A percentile compares a stretch with the other conserved stretches of the same genome.
These are phyloP conservation scores for Hippocampus zosterae DNA, from an alignment of 2,113 vertebrate genomes.

Conservation along the genomic window DNA sequence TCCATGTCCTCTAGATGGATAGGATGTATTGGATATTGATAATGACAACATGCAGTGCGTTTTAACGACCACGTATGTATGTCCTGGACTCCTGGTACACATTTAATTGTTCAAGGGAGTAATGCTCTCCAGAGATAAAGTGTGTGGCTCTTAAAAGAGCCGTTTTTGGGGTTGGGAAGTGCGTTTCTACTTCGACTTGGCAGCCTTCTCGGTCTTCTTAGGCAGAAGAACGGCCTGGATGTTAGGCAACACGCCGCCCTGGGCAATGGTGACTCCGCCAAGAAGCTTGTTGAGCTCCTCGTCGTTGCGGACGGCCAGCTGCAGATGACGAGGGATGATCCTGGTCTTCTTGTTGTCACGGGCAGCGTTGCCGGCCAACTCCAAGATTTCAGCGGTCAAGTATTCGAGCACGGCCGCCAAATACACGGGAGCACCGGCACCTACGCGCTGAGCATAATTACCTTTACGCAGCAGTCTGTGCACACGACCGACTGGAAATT, in stretches of 20 bases:
- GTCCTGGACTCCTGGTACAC: too few species aligned
- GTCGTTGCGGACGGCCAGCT: conserved; percentile 1
- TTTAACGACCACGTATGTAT: too few species aligned
- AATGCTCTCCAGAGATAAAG: too few species aligned
- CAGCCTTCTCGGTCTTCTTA: conserved; percentile 25
- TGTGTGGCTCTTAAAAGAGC: too few species aligned
- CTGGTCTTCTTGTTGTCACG: conserved; percentile 6
- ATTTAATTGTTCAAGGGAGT: too few species aligned
- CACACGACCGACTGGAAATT: not conserved
- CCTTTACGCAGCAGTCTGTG: not conserved
- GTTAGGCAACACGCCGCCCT: not conserved
- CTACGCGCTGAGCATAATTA: not conserved
- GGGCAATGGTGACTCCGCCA: not conserved
- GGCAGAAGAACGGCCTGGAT: not conserved
- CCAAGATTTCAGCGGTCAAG: not conserved
- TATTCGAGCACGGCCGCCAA: not conserved
- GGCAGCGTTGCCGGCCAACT: not conserved
- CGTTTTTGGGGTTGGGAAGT: too few species aligned
- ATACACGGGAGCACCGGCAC: not conserved
- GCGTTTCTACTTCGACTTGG: conserved; percentile 22
- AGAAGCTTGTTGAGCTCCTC: not conserved
- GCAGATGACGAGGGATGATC: not conserved
- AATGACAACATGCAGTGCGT: too few species aligned
- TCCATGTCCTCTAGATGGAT: too few species aligned
- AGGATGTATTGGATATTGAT: too few species aligned